Evolutionary conservation across 2,113 vertebrate species (phyloP).

Genomic region (Amblyopsis rosae): DNA sequence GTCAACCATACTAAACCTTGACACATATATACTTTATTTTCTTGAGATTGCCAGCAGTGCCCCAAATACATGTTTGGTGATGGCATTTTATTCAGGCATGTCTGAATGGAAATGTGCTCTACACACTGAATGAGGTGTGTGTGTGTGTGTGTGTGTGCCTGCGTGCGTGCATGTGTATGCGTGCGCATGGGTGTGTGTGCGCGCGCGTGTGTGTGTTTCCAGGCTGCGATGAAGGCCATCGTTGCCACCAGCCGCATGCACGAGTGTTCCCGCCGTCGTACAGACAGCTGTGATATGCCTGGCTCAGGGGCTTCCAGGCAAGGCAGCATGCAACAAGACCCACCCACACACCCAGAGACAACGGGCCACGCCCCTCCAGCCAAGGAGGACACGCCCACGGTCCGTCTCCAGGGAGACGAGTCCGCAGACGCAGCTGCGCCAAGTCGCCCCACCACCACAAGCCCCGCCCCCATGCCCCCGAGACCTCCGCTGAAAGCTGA

Average conservation of each 20-base stretch:
- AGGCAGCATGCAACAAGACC: slow-evolving; percentile 72
- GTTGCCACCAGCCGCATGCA: slow-evolving; percentile 85
- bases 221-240: slow-evolving; percentile 89
- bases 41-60: too few species aligned
- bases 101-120: background rate
- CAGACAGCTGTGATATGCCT: slow-evolving; percentile 78
- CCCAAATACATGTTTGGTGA: too few species aligned
- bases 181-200: background rate
- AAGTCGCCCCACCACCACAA: slow-evolving; percentile 49
- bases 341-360: slow-evolving; percentile 43
- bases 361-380: slow-evolving; percentile 37
- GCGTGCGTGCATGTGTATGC: background rate
- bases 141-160: background rate
- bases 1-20: background rate
- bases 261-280: slow-evolving; percentile 78
- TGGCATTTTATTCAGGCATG: background rate
- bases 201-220: background rate
- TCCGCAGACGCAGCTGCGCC: slow-evolving; percentile 36
- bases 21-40: background rate
- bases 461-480: slow-evolving; percentile 26
- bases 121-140: background rate
- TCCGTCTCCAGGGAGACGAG: slow-evolving; percentile 30
- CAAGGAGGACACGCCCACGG: slow-evolving; percentile 30
- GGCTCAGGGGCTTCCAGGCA: slow-evolving; percentile 67
- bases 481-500: slow-evolving; percentile 73